Conservation (phyloP, 2,797 vertebrate species). For the Podargus strigoides region DNA sequence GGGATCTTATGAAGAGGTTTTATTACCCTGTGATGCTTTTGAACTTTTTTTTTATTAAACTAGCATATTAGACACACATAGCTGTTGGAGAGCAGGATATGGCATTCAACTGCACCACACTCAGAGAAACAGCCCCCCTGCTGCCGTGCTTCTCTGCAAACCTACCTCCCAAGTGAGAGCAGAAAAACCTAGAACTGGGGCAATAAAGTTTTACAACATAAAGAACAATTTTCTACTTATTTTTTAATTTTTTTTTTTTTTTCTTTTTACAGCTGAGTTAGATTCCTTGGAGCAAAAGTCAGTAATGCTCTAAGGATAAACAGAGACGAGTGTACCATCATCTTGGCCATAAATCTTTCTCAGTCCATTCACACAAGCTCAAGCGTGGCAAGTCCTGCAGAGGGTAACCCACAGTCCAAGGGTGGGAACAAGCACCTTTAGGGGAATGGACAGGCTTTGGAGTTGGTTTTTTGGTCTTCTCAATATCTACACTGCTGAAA, state of each 20-base stretch:
- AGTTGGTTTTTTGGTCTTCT: not conserved
- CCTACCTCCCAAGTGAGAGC: not conserved
- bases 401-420: not conserved
- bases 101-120: not conserved
- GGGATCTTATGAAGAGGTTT: not conserved
- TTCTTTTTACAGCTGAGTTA: not conserved
- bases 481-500: not conserved
- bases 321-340: not conserved
- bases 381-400: not conserved
- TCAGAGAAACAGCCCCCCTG: not conserved
- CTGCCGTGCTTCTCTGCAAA: not conserved
- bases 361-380: not conserved
- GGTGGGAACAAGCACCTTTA: not conserved
- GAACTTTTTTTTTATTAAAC: not conserved
- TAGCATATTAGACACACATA: not conserved
- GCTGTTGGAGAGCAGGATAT: not conserved
- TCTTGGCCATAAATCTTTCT: not conserved
- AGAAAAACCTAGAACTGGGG: not conserved
- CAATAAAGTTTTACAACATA: not conserved
- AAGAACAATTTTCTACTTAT: not conserved
- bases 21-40: not conserved
- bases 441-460: not conserved
- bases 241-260: not conserved
- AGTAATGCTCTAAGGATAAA: not conserved
- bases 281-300: not conserved